These are phyloP conservation scores for Gadopsis bispinosus DNA, from an alignment of 2,797 vertebrate genomes.

Conservation along the genomic window DNA sequence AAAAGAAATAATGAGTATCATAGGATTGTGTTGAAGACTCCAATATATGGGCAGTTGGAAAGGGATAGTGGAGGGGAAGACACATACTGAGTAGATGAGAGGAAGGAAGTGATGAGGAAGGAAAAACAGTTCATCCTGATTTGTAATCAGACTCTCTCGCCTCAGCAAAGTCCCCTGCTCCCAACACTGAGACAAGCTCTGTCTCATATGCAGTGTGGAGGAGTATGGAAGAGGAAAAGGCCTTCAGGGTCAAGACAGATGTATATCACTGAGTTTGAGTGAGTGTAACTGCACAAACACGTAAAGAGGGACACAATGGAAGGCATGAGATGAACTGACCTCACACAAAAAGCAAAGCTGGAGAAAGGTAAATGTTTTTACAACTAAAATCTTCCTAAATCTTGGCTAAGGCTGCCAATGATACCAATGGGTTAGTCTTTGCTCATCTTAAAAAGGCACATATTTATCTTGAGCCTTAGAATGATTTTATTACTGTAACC, in stretches of 20 bases:
- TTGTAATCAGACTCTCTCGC: slow-evolving; percentile 63
- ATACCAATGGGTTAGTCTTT: not conserved
- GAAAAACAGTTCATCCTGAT: slow-evolving; percentile 61
- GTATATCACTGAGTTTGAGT: slow-evolving; percentile 34
- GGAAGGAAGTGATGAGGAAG: slow-evolving; percentile 63
- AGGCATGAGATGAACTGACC: slow-evolving; percentile 4
- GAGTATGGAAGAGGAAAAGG: slow-evolving; percentile 26
- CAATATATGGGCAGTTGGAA: slow-evolving; percentile 26
- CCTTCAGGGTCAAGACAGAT: slow-evolving; percentile 49
- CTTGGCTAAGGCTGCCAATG: not conserved
- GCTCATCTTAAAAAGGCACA: not conserved
- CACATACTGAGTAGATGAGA: slow-evolving; percentile 32
- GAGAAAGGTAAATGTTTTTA: not conserved
- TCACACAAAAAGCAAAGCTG: slow-evolving; percentile 2
- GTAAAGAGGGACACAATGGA: slow-evolving; percentile 5
- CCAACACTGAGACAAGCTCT: slow-evolving; percentile 13
- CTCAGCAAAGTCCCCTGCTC: slow-evolving; percentile 37
- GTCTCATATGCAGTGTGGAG: slow-evolving; percentile 22
- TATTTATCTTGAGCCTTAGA: not conserved
- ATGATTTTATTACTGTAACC: not conserved
- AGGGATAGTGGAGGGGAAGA: slow-evolving; percentile 25
- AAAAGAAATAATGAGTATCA: slow-evolving; percentile 35
- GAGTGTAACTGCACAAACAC: slow-evolving; percentile 7
- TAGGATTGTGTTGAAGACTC: slow-evolving; percentile 9
- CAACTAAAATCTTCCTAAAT: not conserved